phyloP scores from a whole-genome alignment of 1,140 invertebrate genomes.

The Atopsyche davidsoni region DNA sequence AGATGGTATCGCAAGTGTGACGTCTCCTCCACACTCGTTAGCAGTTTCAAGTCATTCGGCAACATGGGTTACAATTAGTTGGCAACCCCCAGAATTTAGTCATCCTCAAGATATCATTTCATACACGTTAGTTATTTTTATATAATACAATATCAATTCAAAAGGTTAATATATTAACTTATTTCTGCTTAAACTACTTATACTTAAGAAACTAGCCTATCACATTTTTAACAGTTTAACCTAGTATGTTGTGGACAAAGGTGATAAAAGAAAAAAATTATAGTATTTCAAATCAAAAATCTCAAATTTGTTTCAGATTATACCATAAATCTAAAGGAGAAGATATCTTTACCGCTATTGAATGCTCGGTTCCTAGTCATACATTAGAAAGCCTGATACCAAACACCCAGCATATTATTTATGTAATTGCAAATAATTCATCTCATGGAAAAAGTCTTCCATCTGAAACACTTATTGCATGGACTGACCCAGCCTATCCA shows the following conservation, averaged over 20 bases:
- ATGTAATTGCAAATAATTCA: constrained; percentile 62
- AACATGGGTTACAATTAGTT: constrained; percentile 68
- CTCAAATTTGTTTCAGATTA: too few species aligned
- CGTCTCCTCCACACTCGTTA: constrained; percentile 71
- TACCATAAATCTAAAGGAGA: constrained; percentile 60
- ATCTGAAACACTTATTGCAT: constrained; percentile 73
- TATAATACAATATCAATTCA: constrained; percentile 5
- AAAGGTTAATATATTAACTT: too few species aligned
- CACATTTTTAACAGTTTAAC: too few species aligned
- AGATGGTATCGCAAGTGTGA: constrained; percentile 50
- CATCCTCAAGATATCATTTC: constrained; percentile 67
- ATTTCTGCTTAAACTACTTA: too few species aligned
- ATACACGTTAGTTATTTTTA: constrained; percentile 54
- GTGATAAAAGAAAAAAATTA: too few species aligned
- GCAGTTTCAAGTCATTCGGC: constrained; percentile 67
- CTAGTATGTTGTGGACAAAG: too few species aligned
- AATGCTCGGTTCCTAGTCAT: constrained; percentile 60
- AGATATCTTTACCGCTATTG: constrained; percentile 51
- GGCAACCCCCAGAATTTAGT: constrained; percentile 75
- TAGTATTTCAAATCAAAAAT: too few species aligned
- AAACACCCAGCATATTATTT: constrained; percentile 73
- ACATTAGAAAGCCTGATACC: constrained; percentile 63
- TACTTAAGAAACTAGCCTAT: too few species aligned
- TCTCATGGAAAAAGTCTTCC: constrained; percentile 62
- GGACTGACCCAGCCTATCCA: constrained; percentile 82